Percentiles rank a stretch among this genome's conserved stretches.
phyloP scores from a whole-genome alignment of 2,888 invertebrate species.

The Trichopoda pennipes region DNA sequence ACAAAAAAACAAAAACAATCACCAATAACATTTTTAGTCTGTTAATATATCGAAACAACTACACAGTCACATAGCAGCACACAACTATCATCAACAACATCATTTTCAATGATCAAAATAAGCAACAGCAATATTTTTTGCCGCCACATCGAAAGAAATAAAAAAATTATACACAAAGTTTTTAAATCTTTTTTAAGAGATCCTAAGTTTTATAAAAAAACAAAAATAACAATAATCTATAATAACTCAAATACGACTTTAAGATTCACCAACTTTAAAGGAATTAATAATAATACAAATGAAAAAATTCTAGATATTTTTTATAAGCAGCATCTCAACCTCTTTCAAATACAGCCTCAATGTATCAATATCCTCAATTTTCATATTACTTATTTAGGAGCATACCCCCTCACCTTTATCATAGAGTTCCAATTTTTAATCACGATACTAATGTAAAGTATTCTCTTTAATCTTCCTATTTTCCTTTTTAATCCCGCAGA shows the following conservation, averaged over 20 bases:
- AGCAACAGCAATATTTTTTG: constrained; percentile 38
- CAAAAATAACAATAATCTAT: background rate
- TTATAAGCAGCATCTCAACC: too few species aligned
- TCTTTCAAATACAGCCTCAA: too few species aligned
- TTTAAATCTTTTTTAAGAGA: constrained; percentile 48
- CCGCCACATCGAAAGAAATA: constrained; percentile 28
- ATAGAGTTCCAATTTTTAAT: too few species aligned
- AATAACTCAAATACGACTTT: background rate
- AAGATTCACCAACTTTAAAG: background rate
- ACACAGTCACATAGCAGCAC: constrained; percentile 10
- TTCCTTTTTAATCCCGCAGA: too few species aligned
- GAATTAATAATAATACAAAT: too few species aligned
- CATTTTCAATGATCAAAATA: constrained; percentile 39
- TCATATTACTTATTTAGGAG: too few species aligned
- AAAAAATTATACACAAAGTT: constrained; percentile 20
- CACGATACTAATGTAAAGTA: too few species aligned
- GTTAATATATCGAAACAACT: constrained; percentile 9
- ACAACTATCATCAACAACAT: constrained; percentile 33
- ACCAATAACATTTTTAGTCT: constrained; percentile 45
- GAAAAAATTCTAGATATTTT: too few species aligned
- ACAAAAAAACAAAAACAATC: constrained; percentile 34
- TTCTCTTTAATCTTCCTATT: too few species aligned
- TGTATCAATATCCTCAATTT: too few species aligned
- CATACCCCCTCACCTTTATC: too few species aligned
- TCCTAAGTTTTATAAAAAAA: constrained; percentile 20